Percentiles rank a stretch among this genome's conserved stretches.
These are phyloP conservation scores for Parapsyche elsis DNA, from an alignment of 1,140 invertebrate species.

Conservation along the genomic window DNA sequence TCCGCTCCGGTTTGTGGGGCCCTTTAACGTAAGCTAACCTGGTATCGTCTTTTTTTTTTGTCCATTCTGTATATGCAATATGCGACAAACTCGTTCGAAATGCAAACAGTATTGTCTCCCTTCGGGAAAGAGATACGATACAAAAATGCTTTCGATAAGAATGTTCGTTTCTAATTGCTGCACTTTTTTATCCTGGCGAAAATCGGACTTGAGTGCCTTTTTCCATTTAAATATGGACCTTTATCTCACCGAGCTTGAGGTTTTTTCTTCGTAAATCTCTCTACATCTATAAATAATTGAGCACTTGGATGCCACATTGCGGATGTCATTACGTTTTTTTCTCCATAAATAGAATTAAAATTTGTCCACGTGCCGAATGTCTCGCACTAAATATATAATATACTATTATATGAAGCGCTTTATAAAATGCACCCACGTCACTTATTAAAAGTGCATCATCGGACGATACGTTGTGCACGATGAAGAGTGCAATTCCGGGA, in stretches of 20 bases:
- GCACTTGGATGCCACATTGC: too few relatives aligned
- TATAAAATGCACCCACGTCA: too few relatives aligned
- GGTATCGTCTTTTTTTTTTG: too few relatives aligned
- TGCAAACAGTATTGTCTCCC: background rate
- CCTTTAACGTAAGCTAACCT: too few relatives aligned
- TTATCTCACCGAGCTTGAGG: background rate
- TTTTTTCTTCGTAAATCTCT: background rate
- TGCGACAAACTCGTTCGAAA: too few relatives aligned
- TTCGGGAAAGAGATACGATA: background rate
- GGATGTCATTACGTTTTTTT: too few relatives aligned
- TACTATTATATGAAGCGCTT: too few relatives aligned
- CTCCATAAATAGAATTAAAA: background rate
- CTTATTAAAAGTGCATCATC: background rate
- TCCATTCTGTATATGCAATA: too few relatives aligned
- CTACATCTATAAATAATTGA: too few relatives aligned
- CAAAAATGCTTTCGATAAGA: background rate
- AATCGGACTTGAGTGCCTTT: background rate
- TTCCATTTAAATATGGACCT: background rate
- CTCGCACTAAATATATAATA: too few relatives aligned
- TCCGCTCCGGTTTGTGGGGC: too few relatives aligned
- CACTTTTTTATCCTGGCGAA: background rate
- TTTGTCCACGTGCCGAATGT: background rate
- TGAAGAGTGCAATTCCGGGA: background rate
- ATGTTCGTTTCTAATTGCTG: background rate
- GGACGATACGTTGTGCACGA: background rate